Conservation (phyloP, 1,140 invertebrate species). For the Drosophila biarmipes region DNA sequence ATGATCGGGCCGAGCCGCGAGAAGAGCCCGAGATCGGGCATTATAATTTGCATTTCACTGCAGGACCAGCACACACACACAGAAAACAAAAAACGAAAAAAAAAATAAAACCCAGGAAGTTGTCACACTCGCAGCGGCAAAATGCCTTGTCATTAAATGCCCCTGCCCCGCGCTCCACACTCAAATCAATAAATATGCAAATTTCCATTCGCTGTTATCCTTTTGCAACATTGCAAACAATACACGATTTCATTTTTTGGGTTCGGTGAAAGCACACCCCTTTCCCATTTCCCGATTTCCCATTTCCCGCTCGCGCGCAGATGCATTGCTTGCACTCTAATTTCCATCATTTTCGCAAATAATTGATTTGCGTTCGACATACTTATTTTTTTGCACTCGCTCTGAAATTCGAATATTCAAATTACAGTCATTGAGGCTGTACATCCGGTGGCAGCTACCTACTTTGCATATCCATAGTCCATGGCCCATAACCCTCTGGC, state of each 20-base stretch:
- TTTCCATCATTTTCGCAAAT: slow-evolving; percentile 74
- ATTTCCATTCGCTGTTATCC: slow-evolving; percentile 66
- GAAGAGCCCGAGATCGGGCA: slow-evolving; percentile 57
- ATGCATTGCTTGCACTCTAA: slow-evolving; percentile 48
- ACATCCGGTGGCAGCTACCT: slow-evolving; percentile 62
- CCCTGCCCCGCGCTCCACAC: slow-evolving; percentile 11
- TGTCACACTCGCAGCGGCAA: slow-evolving; percentile 38
- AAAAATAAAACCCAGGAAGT: slow-evolving; percentile 31
- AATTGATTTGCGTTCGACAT: slow-evolving; percentile 66
- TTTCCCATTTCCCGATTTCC: neutral
- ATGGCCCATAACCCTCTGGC: neutral
- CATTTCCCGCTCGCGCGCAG: neutral
- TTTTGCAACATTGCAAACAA: slow-evolving; percentile 74
- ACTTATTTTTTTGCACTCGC: slow-evolving; percentile 24
- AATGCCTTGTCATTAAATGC: slow-evolving; percentile 62
- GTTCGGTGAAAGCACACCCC: slow-evolving; percentile 20
- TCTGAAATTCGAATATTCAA: slow-evolving; percentile 74
- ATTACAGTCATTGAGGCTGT: slow-evolving; percentile 63
- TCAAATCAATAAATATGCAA: slow-evolving; percentile 80
- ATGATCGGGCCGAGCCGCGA: slow-evolving; percentile 45
- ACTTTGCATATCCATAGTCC: slow-evolving; percentile 52
- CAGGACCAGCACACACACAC: neutral
- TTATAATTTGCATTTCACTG: slow-evolving; percentile 67
- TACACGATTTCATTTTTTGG: slow-evolving; percentile 22
- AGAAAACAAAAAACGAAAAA: slow-evolving; percentile 3